Percentiles rank a stretch among this genome's conserved stretches.
Evolutionary conservation across 2,113 vertebrate species (phyloP).

Genomic region (Varanus salvator): DNA sequence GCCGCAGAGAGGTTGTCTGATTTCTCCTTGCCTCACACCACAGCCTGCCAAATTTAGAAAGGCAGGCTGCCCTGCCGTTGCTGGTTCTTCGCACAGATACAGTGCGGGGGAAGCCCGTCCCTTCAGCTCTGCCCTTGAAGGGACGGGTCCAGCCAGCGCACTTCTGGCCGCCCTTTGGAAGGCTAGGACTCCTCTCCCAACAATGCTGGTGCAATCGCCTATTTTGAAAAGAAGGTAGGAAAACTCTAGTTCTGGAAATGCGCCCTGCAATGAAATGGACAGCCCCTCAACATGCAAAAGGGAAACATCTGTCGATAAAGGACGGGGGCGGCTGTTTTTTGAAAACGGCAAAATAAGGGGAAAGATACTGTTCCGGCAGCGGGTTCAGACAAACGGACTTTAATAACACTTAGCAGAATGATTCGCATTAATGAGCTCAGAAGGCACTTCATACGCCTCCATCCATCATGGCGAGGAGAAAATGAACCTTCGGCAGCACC

Average conservation of each 20-base stretch:
- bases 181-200: not conserved
- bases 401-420: slow-evolving; percentile 85
- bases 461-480: slow-evolving; percentile 82
- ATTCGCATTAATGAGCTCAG: slow-evolving; percentile 84
- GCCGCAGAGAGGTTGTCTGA: not conserved
- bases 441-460: slow-evolving; percentile 80
- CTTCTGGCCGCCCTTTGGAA: slow-evolving; percentile 31
- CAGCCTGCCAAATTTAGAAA: not conserved
- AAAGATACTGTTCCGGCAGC: slow-evolving; percentile 75
- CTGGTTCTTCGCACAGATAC: not conserved
- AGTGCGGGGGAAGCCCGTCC: not conserved
- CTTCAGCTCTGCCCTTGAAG: not conserved
- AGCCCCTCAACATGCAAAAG: slow-evolving; percentile 40
- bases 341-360: slow-evolving; percentile 68
- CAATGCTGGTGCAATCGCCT: not conserved
- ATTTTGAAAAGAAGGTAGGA: slow-evolving; percentile 41
- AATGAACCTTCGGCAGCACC: slow-evolving; percentile 84
- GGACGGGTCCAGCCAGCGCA: not conserved
- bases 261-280: slow-evolving; percentile 7
- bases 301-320: slow-evolving; percentile 30
- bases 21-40: slow-evolving; percentile 7
- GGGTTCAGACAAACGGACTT: slow-evolving; percentile 80
- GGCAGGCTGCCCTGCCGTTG: not conserved
- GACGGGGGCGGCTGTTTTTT: not conserved
- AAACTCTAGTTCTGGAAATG: slow-evolving; percentile 36